Percentiles rank a stretch among this genome's conserved stretches.
Conservation (phyloP, 2,888 invertebrate species). For the Hofmannophila pseudospretella region DNA sequence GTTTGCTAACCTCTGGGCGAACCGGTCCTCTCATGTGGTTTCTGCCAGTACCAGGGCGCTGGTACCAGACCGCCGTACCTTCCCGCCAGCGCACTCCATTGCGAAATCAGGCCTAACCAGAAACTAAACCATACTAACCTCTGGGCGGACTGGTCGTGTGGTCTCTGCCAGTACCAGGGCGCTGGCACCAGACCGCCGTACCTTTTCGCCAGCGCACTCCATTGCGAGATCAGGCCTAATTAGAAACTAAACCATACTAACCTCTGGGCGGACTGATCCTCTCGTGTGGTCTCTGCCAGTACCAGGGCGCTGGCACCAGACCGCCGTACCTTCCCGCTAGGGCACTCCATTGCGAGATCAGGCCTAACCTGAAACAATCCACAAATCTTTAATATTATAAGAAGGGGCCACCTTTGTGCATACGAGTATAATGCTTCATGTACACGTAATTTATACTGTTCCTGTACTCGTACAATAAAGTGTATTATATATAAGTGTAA, state of each 20-base stretch:
- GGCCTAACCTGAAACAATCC: slow-evolving; percentile 81
- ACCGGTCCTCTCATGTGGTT: slow-evolving; percentile 73
- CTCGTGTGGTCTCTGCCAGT: slow-evolving; percentile 78
- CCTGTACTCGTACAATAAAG: too few relatives aligned
- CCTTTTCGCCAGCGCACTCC: slow-evolving; percentile 86
- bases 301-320: slow-evolving; percentile 85
- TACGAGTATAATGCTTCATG: too few relatives aligned
- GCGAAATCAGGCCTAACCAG: slow-evolving; percentile 89
- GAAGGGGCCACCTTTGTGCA: too few relatives aligned
- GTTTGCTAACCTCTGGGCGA: slow-evolving; percentile 84
- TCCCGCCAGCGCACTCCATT: slow-evolving; percentile 88
- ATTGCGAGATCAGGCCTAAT: slow-evolving; percentile 88
- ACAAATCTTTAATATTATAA: too few relatives aligned
- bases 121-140: slow-evolving; percentile 79
- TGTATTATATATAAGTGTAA: too few relatives aligned
- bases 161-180: slow-evolving; percentile 83
- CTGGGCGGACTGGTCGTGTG: slow-evolving; percentile 80
- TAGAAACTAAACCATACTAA: slow-evolving; percentile 80
- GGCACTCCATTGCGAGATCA: slow-evolving; percentile 90
- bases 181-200: slow-evolving; percentile 85
- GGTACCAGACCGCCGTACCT: slow-evolving; percentile 85
- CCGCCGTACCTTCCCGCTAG: slow-evolving; percentile 86
- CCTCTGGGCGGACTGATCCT: slow-evolving; percentile 82
- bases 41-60: slow-evolving; percentile 84
- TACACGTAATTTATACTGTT: too few relatives aligned